Conservation (phyloP, 1,140 invertebrate genomes). For the Caenorhabditis tropicalis region DNA sequence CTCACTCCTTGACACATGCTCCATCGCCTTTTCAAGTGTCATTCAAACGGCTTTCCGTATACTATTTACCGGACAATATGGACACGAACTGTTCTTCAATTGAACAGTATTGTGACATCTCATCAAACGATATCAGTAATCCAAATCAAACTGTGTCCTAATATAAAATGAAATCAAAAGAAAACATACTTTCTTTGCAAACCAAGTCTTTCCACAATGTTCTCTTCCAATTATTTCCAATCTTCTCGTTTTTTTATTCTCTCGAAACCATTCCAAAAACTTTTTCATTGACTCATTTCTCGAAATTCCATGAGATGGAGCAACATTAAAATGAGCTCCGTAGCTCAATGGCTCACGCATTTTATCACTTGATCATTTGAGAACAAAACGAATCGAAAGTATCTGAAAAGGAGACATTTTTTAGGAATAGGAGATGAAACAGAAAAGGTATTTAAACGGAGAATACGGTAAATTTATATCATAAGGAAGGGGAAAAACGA, state of each 20-base stretch:
- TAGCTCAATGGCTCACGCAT: slow-evolving; percentile 24
- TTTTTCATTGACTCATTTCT: background rate
- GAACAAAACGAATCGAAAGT: background rate
- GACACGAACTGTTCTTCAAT: background rate
- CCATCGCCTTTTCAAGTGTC: slow-evolving; percentile 36
- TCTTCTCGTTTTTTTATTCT: background rate
- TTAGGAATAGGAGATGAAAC: no score
- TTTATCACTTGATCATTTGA: slow-evolving; percentile 19
- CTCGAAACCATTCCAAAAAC: slow-evolving; percentile 19
- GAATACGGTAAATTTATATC: no score
- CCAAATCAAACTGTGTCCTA: no score
- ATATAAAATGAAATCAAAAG: background rate
- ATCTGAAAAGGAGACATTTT: background rate
- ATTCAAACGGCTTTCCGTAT: background rate
- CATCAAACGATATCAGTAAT: no score
- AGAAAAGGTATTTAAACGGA: no score
- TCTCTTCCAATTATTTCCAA: slow-evolving; percentile 3
- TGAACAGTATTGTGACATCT: no score
- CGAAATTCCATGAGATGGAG: background rate
- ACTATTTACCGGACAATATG: slow-evolving; percentile 25
- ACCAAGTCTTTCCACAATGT: slow-evolving; percentile 25
- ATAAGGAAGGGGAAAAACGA: no score
- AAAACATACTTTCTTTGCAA: background rate
- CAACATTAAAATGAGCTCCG: slow-evolving; percentile 9
- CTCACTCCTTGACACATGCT: slow-evolving; percentile 39